A percentile compares a stretch with the other conserved stretches of the same genome.
Conservation (phyloP, 2,113 vertebrate species). For the Colistium nudipinnis region DNA sequence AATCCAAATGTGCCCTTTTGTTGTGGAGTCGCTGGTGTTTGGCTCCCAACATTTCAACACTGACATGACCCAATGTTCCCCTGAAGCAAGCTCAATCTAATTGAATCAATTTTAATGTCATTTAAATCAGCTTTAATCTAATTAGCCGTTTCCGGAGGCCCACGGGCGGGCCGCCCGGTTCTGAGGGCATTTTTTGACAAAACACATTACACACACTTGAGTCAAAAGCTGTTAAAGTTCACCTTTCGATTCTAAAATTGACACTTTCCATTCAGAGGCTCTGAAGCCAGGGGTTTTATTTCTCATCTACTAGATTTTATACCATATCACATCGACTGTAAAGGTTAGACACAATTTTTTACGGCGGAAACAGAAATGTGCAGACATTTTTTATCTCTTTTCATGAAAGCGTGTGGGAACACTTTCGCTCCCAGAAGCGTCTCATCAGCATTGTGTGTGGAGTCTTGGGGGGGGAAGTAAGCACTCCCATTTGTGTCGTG, state of each 20-base stretch:
- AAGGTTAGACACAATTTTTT: conserved; percentile 14
- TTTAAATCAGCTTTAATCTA: conserved; percentile 19
- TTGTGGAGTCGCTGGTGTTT: background rate
- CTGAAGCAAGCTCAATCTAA: conserved; percentile 18
- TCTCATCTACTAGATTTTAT: background rate
- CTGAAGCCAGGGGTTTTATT: background rate
- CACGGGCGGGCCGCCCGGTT: conserved; percentile 1
- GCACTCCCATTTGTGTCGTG: conserved; percentile 39
- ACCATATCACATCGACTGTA: background rate
- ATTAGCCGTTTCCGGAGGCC: conserved; percentile 9
- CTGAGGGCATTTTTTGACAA: conserved; percentile 1
- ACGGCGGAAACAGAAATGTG: conserved; percentile 2
- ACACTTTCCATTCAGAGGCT: background rate
- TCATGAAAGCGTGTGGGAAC: conserved; percentile 8
- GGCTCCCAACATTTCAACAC: background rate
- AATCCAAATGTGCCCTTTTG: conserved; percentile 14
- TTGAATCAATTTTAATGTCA: conserved; percentile 30
- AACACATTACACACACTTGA: background rate
- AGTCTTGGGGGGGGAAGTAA: conserved; percentile 38
- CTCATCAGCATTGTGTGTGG: conserved; percentile 36
- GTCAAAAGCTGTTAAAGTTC: background rate
- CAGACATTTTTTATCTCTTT: conserved; percentile 14
- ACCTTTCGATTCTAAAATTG: background rate
- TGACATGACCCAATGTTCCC: conserved; percentile 23
- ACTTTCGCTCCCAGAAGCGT: conserved; percentile 22